phyloP scores from a whole-genome alignment of 1,140 invertebrate species.

The Coboldia fuscipes region DNA sequence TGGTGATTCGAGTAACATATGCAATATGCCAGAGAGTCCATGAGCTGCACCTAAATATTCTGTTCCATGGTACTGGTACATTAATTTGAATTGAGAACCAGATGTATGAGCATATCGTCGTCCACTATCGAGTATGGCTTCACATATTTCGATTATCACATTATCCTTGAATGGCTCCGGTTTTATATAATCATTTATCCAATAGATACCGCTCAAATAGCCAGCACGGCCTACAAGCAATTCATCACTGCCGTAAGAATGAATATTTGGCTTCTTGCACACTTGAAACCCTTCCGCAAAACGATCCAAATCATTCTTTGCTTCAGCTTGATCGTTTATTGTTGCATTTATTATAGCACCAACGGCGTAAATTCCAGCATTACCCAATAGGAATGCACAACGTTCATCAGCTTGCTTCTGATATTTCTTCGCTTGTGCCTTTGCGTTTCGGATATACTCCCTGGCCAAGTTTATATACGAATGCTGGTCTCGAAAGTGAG shows the following conservation, averaged over 20 bases:
- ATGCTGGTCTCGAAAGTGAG: slow-evolving; percentile 16
- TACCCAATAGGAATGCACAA: slow-evolving; percentile 32
- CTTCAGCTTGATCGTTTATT: slow-evolving; percentile 11
- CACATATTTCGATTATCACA: slow-evolving; percentile 36
- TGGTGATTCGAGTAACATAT: slow-evolving; percentile 24
- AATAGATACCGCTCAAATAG: slow-evolving; percentile 49
- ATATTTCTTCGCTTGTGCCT: slow-evolving; percentile 16
- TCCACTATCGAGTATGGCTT: slow-evolving; percentile 45
- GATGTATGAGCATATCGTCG: slow-evolving; percentile 34
- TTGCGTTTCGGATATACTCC: slow-evolving; percentile 22
- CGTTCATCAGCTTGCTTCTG: slow-evolving; percentile 17
- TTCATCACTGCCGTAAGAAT: slow-evolving; percentile 55
- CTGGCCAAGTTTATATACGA: slow-evolving; percentile 18
- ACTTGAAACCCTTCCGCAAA: slow-evolving; percentile 19
- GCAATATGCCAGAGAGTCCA: slow-evolving; percentile 41
- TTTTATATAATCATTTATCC: slow-evolving; percentile 38
- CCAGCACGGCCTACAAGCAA: slow-evolving; percentile 63
- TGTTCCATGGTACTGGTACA: slow-evolving; percentile 67
- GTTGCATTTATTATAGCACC: slow-evolving; percentile 24
- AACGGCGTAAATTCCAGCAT: slow-evolving; percentile 37
- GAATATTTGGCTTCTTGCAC: slow-evolving; percentile 32
- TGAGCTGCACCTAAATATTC: slow-evolving; percentile 72
- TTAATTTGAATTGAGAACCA: slow-evolving; percentile 43
- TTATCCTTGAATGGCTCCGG: slow-evolving; percentile 25
- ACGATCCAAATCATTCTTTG: slow-evolving; percentile 26